Percentiles rank a stretch among this genome's conserved stretches.
phyloP scores from a whole-genome alignment of 2,888 invertebrate genomes.

The Psylliodes chrysocephalus region DNA sequence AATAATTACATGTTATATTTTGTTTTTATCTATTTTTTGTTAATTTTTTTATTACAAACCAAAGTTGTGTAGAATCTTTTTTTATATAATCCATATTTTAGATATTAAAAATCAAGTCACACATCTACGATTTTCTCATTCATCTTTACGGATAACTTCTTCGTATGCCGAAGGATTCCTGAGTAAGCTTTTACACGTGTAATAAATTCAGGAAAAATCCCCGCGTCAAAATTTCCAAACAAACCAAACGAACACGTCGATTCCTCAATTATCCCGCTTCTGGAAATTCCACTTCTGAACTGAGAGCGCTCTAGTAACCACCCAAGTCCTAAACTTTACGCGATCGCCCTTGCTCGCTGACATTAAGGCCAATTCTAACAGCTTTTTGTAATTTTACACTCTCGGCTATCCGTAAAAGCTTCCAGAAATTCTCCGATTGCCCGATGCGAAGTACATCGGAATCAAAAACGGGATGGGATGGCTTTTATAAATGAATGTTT shows the following conservation, averaged over 20 bases:
- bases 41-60: no score
- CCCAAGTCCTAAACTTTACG: neutral
- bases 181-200: neutral
- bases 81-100: no score
- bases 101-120: no score
- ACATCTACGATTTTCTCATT: no score
- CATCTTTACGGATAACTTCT: no score
- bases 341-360: neutral
- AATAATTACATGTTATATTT: no score
- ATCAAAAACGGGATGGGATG: no score
- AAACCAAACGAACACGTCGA: slow-evolving; percentile 20
- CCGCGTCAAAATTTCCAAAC: slow-evolving; percentile 16
- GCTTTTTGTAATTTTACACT: neutral
- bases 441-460: neutral
- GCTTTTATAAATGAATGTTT: no score
- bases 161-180: neutral
- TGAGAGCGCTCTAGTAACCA: neutral
- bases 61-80: no score
- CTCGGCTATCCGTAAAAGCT: neutral
- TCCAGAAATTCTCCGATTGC: neutral
- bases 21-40: no score
- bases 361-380: neutral
- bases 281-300: slow-evolving; percentile 3
- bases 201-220: slow-evolving; percentile 18
- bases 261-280: slow-evolving; percentile 20